Percentiles rank a stretch among this genome's conserved stretches.
Conservation (phyloP, 2,888 invertebrate genomes). For the Sepioteuthis lessoniana region DNA sequence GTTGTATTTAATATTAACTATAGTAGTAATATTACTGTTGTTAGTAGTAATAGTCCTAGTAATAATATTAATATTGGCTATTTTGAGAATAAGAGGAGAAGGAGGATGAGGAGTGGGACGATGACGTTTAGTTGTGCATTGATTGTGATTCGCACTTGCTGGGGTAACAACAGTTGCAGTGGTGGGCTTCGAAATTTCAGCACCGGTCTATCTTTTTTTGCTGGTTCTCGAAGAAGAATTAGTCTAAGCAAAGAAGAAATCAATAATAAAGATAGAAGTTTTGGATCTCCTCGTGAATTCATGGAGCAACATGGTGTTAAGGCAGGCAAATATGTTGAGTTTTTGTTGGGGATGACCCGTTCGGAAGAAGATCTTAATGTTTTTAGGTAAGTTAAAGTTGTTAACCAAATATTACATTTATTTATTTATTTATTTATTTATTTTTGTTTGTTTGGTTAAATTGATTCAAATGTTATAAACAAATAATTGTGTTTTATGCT, state of each 20-base stretch:
- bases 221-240: neutral
- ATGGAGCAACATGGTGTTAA: neutral
- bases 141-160: neutral
- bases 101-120: neutral
- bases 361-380: neutral
- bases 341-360: neutral
- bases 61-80: neutral
- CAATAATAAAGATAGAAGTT: neutral
- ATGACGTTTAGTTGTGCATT: neutral
- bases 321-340: neutral
- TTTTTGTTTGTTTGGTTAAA: too few relatives aligned
- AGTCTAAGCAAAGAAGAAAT: too few relatives aligned
- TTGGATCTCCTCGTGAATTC: neutral
- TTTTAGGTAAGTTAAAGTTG: neutral
- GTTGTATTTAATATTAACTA: too few relatives aligned
- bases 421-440: too few relatives aligned
- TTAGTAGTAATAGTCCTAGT: neutral
- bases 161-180: neutral
- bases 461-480: too few relatives aligned
- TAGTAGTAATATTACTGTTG: neutral
- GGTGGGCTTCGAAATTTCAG: neutral
- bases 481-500: too few relatives aligned
- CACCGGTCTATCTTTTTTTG: neutral
- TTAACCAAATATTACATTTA: too few relatives aligned
- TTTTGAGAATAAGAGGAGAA: neutral